Evolutionary conservation across 2,113 vertebrate genomes (phyloP).

Genomic region (Sterna hirundo): DNA sequence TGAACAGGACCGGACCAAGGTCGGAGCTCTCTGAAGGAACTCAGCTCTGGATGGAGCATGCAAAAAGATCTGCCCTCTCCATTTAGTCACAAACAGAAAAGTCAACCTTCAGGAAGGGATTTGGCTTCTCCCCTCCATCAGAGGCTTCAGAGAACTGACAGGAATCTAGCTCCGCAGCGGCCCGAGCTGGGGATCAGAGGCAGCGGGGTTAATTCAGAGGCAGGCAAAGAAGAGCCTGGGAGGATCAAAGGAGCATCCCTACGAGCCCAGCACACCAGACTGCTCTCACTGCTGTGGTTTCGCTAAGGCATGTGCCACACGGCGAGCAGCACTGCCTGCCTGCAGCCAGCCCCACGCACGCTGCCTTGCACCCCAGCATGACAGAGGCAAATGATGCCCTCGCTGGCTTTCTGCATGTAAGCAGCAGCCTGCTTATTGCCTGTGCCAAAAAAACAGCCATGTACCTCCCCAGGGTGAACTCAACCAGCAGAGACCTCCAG

Average conservation of each 20-base stretch:
- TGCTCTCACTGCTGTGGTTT: not conserved
- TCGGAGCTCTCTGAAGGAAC: not conserved
- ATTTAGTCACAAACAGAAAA: not conserved
- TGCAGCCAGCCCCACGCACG: accelerated
- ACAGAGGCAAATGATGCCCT: not conserved
- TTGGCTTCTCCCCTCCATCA: not conserved
- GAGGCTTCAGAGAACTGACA: not conserved
- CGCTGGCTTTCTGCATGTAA: not conserved
- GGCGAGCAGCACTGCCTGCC: not conserved
- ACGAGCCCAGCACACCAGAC: not conserved
- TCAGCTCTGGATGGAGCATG: not conserved
- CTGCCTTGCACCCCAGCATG: not conserved
- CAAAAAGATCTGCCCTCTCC: not conserved
- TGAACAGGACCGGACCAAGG: not conserved
- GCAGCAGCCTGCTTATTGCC: not conserved
- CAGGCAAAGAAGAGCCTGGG: not conserved
- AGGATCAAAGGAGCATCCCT: not conserved
- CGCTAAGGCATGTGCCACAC: accelerated
- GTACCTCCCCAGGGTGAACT: not conserved
- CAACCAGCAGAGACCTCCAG: not conserved
- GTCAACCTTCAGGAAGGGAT: not conserved
- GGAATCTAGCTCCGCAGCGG: not conserved
- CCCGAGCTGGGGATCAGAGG: not conserved
- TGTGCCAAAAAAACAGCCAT: not conserved
- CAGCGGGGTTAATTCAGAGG: not conserved